These are phyloP conservation scores for Drosophila pseudoananassae DNA, from an alignment of 1,140 invertebrate species.

Conservation along the genomic window DNA sequence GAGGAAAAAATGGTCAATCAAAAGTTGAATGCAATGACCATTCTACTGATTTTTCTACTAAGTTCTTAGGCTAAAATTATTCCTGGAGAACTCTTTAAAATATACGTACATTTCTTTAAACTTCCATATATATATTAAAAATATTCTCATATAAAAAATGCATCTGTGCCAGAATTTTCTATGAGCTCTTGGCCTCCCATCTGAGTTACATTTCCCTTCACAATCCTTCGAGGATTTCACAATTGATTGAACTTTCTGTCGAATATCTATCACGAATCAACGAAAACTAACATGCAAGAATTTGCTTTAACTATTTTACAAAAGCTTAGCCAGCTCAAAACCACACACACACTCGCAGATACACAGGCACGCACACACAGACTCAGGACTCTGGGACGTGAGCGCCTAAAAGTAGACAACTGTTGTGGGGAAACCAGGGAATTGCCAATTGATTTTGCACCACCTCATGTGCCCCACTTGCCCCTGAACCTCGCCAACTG, in stretches of 20 bases:
- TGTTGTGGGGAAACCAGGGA: slow-evolving; percentile 56
- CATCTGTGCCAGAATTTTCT: too few relatives aligned
- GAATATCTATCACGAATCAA: slow-evolving; percentile 52
- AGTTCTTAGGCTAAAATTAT: too few relatives aligned
- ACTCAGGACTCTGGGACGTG: slow-evolving; percentile 52
- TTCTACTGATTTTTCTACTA: too few relatives aligned
- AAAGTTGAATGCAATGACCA: too few relatives aligned
- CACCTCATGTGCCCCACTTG: slow-evolving; percentile 18
- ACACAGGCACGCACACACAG: slow-evolving; percentile 5
- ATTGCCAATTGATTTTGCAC: slow-evolving; percentile 72
- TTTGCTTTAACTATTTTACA: slow-evolving; percentile 64
- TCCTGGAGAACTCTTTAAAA: too few relatives aligned
- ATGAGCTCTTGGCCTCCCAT: too few relatives aligned
- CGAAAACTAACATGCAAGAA: slow-evolving; percentile 63
- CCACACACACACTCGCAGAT: slow-evolving; percentile 25
- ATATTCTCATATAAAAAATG: too few relatives aligned
- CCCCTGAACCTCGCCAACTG: slow-evolving; percentile 4
- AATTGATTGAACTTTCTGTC: slow-evolving; percentile 47
- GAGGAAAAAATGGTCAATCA: slow-evolving; percentile 9
- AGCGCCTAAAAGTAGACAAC: slow-evolving; percentile 75
- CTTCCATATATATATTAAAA: too few relatives aligned
- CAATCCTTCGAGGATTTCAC: slow-evolving; percentile 26
- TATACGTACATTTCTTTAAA: too few relatives aligned
- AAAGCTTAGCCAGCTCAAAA: slow-evolving; percentile 58
- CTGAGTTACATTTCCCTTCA: background rate